A percentile compares a stretch with the other conserved stretches of the same genome.
Conservation (phyloP, 2,113 vertebrate species). For the Oreamnos americanus region DNA sequence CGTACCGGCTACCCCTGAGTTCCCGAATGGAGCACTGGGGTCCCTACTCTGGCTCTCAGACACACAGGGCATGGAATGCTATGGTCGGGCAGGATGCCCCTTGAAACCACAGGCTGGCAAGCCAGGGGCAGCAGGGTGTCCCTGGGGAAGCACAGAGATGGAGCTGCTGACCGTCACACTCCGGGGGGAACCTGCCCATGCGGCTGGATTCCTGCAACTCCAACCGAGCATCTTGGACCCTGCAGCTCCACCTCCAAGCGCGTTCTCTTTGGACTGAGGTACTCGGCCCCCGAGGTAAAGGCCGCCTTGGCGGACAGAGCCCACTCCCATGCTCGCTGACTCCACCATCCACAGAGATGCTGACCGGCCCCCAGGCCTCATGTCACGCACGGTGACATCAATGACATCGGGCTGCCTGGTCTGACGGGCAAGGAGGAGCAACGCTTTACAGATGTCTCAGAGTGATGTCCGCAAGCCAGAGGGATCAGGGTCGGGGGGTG, state of each 20-base stretch:
- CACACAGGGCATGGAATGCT: neutral
- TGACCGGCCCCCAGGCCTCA: neutral
- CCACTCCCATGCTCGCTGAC: neutral
- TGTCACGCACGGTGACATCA: rapidly evolving
- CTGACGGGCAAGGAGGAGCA: rapidly evolving
- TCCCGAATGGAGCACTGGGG: neutral
- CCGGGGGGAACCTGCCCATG: neutral
- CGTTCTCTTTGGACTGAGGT: neutral
- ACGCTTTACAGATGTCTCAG: rapidly evolving
- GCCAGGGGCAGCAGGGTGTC: neutral
- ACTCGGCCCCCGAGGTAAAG: rapidly evolving
- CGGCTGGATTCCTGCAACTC: neutral
- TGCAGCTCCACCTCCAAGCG: rapidly evolving
- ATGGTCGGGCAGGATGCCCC: neutral
- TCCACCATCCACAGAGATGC: neutral
- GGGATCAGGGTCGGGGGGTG: neutral
- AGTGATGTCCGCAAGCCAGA: too few species aligned
- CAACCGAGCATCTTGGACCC: neutral
- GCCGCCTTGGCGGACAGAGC: rapidly evolving
- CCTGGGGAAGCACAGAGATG: neutral
- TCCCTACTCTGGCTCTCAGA: neutral
- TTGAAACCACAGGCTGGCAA: neutral
- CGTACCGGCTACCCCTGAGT: neutral
- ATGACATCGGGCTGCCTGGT: rapidly evolving
- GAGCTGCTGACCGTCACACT: too few species aligned